These are phyloP conservation scores for Caretta caretta DNA, from an alignment of 2,113 vertebrate species.

Conservation along the genomic window DNA sequence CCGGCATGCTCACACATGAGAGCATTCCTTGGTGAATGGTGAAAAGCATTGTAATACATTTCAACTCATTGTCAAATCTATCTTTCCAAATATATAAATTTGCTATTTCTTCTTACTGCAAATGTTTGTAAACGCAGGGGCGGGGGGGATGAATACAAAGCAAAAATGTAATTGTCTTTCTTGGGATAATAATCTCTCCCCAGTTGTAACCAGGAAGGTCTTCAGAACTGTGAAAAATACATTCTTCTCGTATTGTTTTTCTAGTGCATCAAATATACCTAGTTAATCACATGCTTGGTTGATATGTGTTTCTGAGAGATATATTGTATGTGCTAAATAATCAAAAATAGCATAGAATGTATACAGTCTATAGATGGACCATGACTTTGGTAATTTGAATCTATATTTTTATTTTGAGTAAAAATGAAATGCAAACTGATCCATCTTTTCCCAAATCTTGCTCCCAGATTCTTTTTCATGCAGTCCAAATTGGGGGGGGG, in stretches of 20 bases:
- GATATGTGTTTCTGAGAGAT: background rate
- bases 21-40: background rate
- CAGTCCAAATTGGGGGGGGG: background rate
- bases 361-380: slow-evolving; percentile 3
- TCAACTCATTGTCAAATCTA: background rate
- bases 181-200: background rate
- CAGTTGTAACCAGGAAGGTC: slow-evolving; percentile 20
- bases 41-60: background rate
- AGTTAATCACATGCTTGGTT: slow-evolving; percentile 42
- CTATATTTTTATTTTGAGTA: slow-evolving; percentile 50
- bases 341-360: background rate
- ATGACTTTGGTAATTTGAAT: slow-evolving; percentile 34
- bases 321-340: background rate
- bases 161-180: background rate
- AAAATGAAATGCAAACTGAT: slow-evolving; percentile 1
- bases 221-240: slow-evolving; percentile 51
- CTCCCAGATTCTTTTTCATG: slow-evolving; percentile 21
- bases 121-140: slow-evolving; percentile 39
- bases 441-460: slow-evolving; percentile 39
- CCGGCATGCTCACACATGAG: background rate
- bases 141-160: slow-evolving; percentile 25
- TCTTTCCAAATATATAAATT: background rate
- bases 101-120: background rate
- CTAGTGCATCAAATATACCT: slow-evolving; percentile 29
- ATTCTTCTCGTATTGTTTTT: slow-evolving; percentile 34